Percentiles rank a stretch among this genome's conserved stretches.
phyloP scores from a whole-genome alignment of 1,140 invertebrate species.

The Schlechtendalia chinensis region DNA sequence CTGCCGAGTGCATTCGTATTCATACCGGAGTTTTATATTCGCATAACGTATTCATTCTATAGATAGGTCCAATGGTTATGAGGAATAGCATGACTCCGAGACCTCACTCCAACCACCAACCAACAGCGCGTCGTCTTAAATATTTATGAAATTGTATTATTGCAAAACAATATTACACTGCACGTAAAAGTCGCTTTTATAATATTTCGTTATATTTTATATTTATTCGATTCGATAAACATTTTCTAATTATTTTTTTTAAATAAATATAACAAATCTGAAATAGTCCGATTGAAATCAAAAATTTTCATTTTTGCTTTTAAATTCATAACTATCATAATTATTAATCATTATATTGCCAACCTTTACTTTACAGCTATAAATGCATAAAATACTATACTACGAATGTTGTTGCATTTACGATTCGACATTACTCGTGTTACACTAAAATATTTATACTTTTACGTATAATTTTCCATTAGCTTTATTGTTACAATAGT shows the following conservation, averaged over 20 bases:
- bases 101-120: too few species aligned
- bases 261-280: not conserved
- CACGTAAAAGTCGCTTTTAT: not conserved
- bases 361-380: not conserved
- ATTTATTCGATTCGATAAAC: not conserved
- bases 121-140: not conserved
- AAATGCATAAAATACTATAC: too few species aligned
- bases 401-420: too few species aligned
- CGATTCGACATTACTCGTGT: too few species aligned
- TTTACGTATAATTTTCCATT: too few species aligned
- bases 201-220: not conserved
- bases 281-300: not conserved
- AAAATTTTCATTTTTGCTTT: not conserved
- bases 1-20: not conserved
- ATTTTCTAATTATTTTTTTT: not conserved
- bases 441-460: too few species aligned
- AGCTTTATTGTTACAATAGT: too few species aligned
- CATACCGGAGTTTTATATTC: not conserved
- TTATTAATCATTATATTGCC: not conserved
- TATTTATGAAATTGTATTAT: constrained; percentile 21
- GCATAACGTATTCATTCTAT: not conserved
- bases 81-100: not conserved
- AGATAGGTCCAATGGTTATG: not conserved
- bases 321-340: not conserved
- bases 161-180: not conserved